Base-by-base conservation (phyloP, 2,888 invertebrate species). In the Cantharis nigra region DNA sequence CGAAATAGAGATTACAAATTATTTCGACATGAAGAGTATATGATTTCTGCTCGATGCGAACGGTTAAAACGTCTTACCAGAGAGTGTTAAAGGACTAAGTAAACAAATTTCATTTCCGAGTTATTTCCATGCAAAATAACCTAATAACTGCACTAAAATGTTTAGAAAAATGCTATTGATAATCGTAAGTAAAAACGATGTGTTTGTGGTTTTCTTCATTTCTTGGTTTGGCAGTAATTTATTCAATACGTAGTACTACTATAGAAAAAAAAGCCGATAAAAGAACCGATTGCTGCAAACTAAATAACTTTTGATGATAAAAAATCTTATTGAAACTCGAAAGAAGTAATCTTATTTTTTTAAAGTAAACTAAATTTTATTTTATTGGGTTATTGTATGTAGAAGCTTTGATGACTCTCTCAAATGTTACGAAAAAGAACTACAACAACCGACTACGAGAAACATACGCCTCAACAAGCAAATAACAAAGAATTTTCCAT, bases 401-500 rank as follows among this genome's bases (percentile, higher is more conserved):
- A n/a, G 7, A n/a, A 49, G n/a, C 49, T 49, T 16, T 67, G 20
- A 67, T 67, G 65, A 67, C 65, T 67, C 26, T 23, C 65, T 67
- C 23, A 67, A 67, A 67, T 67, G 26, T 67, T 67, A 67, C 65
- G 65, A 67, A 67, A 49, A 67, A 67, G 13, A 2, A 67, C 65
- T 67, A 67, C 65, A 67, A 67, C 13, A 67, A 67, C 65, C 65
- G 13, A 67, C 65, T 26, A 26, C 26, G 26, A 67, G 65, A 65
- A 65, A n/a, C 10, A 67, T 67, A 16, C 65, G 65, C 65, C 26
- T 71, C 74, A 69, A 70, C 63, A 74, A 69, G 63, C 70, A 74
- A 30, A 63, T 74, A 69, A 23, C 63, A 63, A 70, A 70, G 28
- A 74, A 63, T 63, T 16, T 69, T 28, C 71, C 65, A 33, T 75